A percentile compares a stretch with the other conserved stretches of the same genome.
Evolutionary conservation across 2,113 vertebrate species (phyloP).

Genomic region (Campylomormyrus numenius): DNA sequence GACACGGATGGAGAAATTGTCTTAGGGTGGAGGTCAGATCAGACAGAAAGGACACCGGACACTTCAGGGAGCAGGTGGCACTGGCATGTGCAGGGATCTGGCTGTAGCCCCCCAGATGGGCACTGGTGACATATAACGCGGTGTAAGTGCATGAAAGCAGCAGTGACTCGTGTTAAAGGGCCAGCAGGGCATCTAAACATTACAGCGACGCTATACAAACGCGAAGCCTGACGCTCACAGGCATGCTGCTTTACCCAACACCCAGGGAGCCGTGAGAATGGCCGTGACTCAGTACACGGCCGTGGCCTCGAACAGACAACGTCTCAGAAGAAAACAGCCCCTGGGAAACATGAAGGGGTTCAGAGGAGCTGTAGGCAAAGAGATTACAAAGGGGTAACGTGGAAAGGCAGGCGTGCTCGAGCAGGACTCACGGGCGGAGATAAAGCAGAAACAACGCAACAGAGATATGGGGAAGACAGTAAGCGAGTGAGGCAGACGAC

Average conservation of each 20-base stretch:
- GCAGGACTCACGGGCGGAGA: background rate
- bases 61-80: background rate
- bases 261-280: background rate
- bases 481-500: background rate
- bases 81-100: background rate
- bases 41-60: background rate
- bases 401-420: background rate
- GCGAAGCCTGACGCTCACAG: background rate
- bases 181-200: background rate
- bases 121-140: background rate
- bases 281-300: background rate
- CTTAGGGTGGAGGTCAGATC: background rate
- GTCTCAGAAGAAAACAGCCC: background rate
- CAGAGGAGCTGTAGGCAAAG: background rate
- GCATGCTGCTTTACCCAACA: background rate
- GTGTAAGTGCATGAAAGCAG: background rate
- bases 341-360: background rate
- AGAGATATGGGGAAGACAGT: background rate
- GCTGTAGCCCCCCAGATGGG: background rate
- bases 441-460: background rate
- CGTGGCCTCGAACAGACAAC: background rate
- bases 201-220: background rate
- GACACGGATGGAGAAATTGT: background rate
- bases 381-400: background rate
- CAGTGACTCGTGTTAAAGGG: background rate